phyloP scores from a whole-genome alignment of 2,888 invertebrate species.

The Scaptomyza tumidula region DNA sequence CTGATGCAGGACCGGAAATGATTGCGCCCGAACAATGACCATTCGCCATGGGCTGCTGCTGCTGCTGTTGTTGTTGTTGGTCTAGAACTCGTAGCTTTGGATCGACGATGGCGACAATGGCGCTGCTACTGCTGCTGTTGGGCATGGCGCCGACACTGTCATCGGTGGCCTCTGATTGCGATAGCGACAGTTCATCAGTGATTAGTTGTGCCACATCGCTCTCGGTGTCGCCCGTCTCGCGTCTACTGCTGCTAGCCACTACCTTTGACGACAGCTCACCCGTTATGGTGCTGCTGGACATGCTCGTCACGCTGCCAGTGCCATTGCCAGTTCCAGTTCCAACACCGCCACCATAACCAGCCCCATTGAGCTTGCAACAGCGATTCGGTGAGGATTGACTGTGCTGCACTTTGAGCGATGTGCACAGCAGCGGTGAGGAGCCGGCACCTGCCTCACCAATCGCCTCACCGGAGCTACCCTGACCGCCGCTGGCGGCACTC shows the following conservation, averaged over 20 bases:
- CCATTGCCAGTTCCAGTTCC: constrained; percentile 2
- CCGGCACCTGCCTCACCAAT: constrained; percentile 29
- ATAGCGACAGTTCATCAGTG: constrained; percentile 77
- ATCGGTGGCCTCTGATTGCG: constrained; percentile 82
- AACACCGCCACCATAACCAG: background rate
- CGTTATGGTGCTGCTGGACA: constrained; percentile 83
- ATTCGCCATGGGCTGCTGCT: constrained; percentile 45
- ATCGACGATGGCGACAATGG: constrained; percentile 39
- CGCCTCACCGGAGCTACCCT: constrained; percentile 21
- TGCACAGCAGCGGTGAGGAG: constrained; percentile 76
- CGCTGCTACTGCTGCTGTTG: constrained; percentile 74
- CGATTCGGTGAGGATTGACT: constrained; percentile 84
- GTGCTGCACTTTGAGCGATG: constrained; percentile 84
- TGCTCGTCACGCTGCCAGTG: constrained; percentile 80
- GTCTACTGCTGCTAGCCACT: constrained; percentile 76
- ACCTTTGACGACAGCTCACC: constrained; percentile 75
- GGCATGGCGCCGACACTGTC: constrained; percentile 75
- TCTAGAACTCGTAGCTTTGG: constrained; percentile 82
- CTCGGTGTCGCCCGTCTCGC: constrained; percentile 79
- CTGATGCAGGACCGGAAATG: constrained; percentile 3
- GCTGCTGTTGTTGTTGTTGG: background rate
- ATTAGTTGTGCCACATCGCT: constrained; percentile 81
- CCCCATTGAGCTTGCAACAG: constrained; percentile 83
- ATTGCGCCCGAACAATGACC: constrained; percentile 52
- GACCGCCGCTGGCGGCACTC: constrained; percentile 39